Evolutionary conservation across 2,888 invertebrate genomes (phyloP).

Genomic region (Parascotia fuliginaria): DNA sequence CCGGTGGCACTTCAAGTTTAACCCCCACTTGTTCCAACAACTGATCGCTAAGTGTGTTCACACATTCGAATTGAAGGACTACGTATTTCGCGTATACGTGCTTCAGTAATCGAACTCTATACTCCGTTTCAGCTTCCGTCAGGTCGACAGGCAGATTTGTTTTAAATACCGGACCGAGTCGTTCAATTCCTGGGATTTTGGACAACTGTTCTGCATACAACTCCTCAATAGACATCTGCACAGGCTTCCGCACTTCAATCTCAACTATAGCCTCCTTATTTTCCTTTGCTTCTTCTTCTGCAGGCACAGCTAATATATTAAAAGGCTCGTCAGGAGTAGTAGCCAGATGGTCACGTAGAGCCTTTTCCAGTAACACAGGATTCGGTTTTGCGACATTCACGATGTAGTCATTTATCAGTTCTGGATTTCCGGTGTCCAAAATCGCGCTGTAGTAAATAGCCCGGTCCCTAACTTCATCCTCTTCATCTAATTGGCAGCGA

Average conservation of each 20-base stretch:
- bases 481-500: constrained; percentile 97
- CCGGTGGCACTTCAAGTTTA: constrained; percentile 93
- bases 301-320: constrained; percentile 94
- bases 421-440: constrained; percentile 89
- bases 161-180: constrained; percentile 94
- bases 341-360: constrained; percentile 92
- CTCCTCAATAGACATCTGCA: constrained; percentile 94
- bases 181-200: constrained; percentile 93
- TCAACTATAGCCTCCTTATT: constrained; percentile 91
- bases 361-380: constrained; percentile 94
- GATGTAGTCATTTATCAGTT: constrained; percentile 91
- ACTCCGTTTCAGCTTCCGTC: constrained; percentile 99
- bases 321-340: constrained; percentile 91
- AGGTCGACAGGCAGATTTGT: constrained; percentile 94
- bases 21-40: constrained; percentile 96
- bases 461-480: constrained; percentile 99
- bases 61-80: constrained; percentile 98
- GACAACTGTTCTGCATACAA: constrained; percentile 93
- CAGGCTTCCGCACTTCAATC: constrained; percentile 92
- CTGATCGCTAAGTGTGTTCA: constrained; percentile 98
- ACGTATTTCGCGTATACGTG: constrained; percentile 95
- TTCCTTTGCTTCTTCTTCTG: constrained; percentile 93
- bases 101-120: constrained; percentile 95
- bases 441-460: constrained; percentile 98
- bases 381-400: constrained; percentile 92